Evolutionary conservation across 2,113 vertebrate species (phyloP).

Genomic region (Cryptotis parvus): DNA sequence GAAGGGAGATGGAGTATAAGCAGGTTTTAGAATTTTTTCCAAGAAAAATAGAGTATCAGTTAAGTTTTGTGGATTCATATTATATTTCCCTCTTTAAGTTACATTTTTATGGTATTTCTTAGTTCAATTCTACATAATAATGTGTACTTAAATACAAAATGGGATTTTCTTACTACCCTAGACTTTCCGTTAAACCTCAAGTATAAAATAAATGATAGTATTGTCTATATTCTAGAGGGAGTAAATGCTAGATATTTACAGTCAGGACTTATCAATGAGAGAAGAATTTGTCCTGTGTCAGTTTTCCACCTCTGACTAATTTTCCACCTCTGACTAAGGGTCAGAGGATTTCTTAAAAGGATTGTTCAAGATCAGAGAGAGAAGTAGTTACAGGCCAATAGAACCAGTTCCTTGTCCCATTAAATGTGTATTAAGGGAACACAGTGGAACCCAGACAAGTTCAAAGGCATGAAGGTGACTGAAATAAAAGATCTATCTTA

Average conservation of each 20-base stretch:
- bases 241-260: neutral
- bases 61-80: neutral
- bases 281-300: neutral
- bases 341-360: neutral
- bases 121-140: neutral
- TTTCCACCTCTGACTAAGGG: neutral
- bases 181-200: constrained; percentile 25
- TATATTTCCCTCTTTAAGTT: neutral
- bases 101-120: neutral
- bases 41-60: neutral
- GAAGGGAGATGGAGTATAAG: neutral
- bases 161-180: neutral
- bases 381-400: too few relatives aligned
- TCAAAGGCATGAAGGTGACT: too few relatives aligned
- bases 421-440: too few relatives aligned
- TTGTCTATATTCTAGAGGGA: neutral
- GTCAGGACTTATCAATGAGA: neutral
- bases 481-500: too few relatives aligned
- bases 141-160: neutral
- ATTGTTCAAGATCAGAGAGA: neutral
- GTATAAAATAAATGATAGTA: neutral
- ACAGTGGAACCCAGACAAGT: too few relatives aligned
- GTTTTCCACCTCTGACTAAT: neutral
- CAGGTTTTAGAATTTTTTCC: neutral
- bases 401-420: too few relatives aligned